Conservation (phyloP, 2,888 invertebrate species). For the Drosophila lutescens region DNA sequence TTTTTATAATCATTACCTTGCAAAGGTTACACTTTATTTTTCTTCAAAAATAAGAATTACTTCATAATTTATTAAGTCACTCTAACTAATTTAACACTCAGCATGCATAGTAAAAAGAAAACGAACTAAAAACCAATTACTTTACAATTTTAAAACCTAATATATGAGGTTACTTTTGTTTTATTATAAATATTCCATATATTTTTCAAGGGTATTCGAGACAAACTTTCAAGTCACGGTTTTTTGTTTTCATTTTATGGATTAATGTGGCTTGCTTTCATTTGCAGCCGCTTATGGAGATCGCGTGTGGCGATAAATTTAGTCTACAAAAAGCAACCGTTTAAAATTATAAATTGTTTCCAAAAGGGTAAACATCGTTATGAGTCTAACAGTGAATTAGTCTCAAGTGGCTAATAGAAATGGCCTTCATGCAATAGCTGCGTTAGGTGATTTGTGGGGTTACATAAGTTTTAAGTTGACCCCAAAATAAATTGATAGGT, state of each 20-base stretch:
- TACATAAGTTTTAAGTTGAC: slow-evolving; percentile 27
- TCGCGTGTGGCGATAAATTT: slow-evolving; percentile 56
- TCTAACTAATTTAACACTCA: no score
- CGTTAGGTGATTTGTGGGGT: slow-evolving; percentile 30
- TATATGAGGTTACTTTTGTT: no score
- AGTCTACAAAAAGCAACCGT: slow-evolving; percentile 30
- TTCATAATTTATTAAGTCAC: no score
- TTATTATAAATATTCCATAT: no score
- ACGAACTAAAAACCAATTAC: no score
- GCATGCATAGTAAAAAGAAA: no score
- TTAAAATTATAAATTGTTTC: slow-evolving; percentile 47
- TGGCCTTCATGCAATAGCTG: slow-evolving; percentile 60
- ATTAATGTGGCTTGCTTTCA: slow-evolving; percentile 36
- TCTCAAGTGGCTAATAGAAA: slow-evolving; percentile 55
- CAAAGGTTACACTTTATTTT: no score
- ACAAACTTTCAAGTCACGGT: slow-evolving; percentile 19
- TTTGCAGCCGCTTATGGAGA: slow-evolving; percentile 44
- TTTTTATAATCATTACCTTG: no score
- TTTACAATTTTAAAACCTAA: neutral
- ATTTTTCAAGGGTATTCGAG: slow-evolving; percentile 29
- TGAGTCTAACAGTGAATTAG: slow-evolving; percentile 45
- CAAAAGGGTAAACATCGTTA: slow-evolving; percentile 44
- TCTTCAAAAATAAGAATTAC: no score
- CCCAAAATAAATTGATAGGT: slow-evolving; percentile 7
- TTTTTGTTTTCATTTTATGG: slow-evolving; percentile 38